Base-by-base conservation (phyloP, 2,888 invertebrate genomes). In the Acanthosepion pharaonis region DNA sequence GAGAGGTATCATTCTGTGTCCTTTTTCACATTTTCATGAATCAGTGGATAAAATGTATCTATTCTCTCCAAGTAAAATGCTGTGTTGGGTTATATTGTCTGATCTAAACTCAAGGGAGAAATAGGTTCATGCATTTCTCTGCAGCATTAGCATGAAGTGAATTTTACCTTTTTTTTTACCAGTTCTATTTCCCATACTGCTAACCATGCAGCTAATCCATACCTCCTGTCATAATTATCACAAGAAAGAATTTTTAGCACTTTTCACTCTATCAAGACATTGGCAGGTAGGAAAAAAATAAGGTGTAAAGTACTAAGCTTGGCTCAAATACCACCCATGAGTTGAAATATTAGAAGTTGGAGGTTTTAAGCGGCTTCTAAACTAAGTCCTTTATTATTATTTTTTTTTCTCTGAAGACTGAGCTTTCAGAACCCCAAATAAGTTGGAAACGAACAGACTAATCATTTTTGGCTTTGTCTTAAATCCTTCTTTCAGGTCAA, bases 331-430 rank as follows among this genome's bases (percentile, higher is more conserved):
- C 78, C 78, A 78, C 78, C n/a, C 78, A 78, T 33, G 78, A n/a
- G 78, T 78, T 33, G 78, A 78, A 78, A 78, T 78, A 78, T 78
- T n/a, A 78, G 78, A 78, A n/a, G 78, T n/a, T n/a, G n/a, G 78
- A n/a, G 78, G n/a, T 78, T 78, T 78, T n/a, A 78, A 78, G 78
- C 15, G n/a, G n/a, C n/a, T 33, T 33, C 33, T n/a, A 78, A 78
- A 78, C n/a, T 78, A 78, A 78, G n/a, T 78, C 78, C 33, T 33
- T n/a, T n/a, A 78, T 78, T 33, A n/a, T n/a, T n/a, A n/a, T n/a
- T 33, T 33, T n/a, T 78, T 78, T 78, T 78, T 78, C n/a, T 11
- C 78, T 8, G n/a, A 78, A 8, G n/a, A 78, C 15, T n/a, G 78
- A 78, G 78, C 33, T n/a, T 78, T n/a, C n/a, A 78, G 9, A n/a